These are phyloP conservation scores for Oscheius sp. DNA, from an alignment of 2,888 invertebrate genomes.

Conservation along the genomic window DNA sequence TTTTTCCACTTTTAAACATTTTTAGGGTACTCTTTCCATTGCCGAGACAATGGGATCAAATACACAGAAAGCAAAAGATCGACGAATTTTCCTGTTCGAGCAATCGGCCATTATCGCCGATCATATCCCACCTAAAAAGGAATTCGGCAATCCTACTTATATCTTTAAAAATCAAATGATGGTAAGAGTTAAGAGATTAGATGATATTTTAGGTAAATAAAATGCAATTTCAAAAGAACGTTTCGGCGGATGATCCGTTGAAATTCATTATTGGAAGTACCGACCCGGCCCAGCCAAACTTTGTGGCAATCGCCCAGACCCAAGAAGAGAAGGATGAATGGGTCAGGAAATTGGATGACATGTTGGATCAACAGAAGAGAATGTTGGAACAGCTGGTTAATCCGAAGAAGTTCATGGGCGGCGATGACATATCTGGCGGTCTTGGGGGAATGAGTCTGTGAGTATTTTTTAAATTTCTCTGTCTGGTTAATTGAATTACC, in stretches of 20 bases:
- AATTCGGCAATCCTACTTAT: conserved; percentile 88
- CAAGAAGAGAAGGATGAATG: conserved; percentile 78
- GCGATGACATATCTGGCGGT: conserved; percentile 59
- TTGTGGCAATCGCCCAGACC: conserved; percentile 82
- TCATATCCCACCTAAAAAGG: conserved; percentile 83
- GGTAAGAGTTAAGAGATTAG: conserved; percentile 75
- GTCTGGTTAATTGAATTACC: conserved; percentile 26
- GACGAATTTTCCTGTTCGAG: conserved; percentile 96
- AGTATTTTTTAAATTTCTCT: conserved; percentile 31
- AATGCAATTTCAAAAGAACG: conserved; percentile 77
- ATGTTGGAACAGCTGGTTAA: conserved; percentile 93
- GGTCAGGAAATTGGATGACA: conserved; percentile 78
- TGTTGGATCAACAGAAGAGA: conserved; percentile 90
- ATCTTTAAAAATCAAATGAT: conserved; percentile 94
- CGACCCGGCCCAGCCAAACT: conserved; percentile 76
- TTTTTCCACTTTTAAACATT: background rate
- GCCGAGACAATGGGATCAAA: conserved; percentile 71
- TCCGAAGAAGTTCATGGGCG: conserved; percentile 74
- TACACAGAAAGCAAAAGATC: conserved; percentile 80
- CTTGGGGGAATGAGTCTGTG: conserved; percentile 59
- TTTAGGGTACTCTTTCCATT: conserved; percentile 72
- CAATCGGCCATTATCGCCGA: conserved; percentile 97
- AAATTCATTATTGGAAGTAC: conserved; percentile 80
- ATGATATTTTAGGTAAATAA: conserved; percentile 84
- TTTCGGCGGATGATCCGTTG: conserved; percentile 76